These are phyloP conservation scores for Pygocentrus nattereri DNA, from an alignment of 2,797 vertebrate genomes.

Conservation along the genomic window DNA sequence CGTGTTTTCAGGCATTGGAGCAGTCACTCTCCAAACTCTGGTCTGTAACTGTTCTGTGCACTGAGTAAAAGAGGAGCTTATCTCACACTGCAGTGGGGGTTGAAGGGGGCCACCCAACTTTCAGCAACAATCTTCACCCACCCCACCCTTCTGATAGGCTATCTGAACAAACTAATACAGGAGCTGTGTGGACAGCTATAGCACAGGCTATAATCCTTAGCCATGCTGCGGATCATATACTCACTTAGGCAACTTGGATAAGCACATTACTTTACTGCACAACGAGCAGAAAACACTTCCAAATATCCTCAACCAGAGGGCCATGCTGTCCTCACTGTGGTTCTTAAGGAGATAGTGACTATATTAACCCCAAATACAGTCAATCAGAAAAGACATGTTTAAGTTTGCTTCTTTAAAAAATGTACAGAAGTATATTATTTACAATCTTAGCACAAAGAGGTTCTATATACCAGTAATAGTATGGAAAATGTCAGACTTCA, in stretches of 20 bases:
- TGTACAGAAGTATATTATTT: too few species aligned
- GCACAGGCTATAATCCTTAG: not conserved
- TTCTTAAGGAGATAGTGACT: too few species aligned
- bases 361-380: too few species aligned
- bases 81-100: constrained; percentile 46
- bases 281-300: not conserved
- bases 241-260: not conserved
- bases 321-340: too few species aligned
- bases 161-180: constrained; percentile 8
- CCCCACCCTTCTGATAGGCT: constrained; percentile 38
- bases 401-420: too few species aligned
- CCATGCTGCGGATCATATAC: not conserved
- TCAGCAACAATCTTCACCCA: constrained; percentile 12
- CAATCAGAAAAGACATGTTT: too few species aligned
- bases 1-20: constrained; percentile 43
- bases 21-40: not conserved
- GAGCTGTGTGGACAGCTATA: not conserved
- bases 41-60: constrained; percentile 7
- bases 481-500: too few species aligned
- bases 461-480: too few species aligned
- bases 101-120: constrained; percentile 28
- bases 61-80: constrained; percentile 35
- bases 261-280: not conserved
- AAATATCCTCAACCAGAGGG: not conserved
- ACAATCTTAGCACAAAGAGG: too few species aligned